Evolutionary conservation across 2,113 vertebrate genomes (phyloP), one percentile per base, ranked within the genome.

Genomic region (Lophochroa leadbeateri): DNA sequence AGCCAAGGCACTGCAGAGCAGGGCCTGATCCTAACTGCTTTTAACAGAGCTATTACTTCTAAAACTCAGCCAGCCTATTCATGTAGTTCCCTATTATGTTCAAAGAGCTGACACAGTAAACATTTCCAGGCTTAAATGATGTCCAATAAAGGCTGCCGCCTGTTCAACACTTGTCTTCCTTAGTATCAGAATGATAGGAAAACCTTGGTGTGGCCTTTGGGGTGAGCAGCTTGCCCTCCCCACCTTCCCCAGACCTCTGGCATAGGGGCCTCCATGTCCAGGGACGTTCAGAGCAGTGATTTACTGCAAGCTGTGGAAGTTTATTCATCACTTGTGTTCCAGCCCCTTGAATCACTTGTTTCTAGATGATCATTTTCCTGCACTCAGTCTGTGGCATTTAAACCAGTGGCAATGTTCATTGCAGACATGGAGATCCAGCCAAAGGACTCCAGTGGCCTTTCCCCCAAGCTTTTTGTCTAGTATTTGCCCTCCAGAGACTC

Each of bases 21-120:
- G 49, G 3, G 2, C n/a, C 60, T 94, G 88, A 94, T 94, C 79
- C 69, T 96, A 96, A 96, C 46, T 70, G 82, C 53, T 92, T 95
- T 37, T 52, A 96, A 85, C 91, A 97, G 70, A 76, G 92, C 86
- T 49, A 84, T 94, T 96, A 80, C 84, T 71, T 95, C 71, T 70
- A 82, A 86, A 91, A 84, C 68, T 57, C 85, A 52, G 53, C 27
- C 77, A 94, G 77, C 52, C 69, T 87, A 91, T 92, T 91, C 57
- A 81, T 84, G 92, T 84, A 92, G 77, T 90, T 84, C 87, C 47
- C 67, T 60, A 85, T 96, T 94, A 90, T 41, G 82, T 28, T 93
- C 92, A 80, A 55, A 83, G 58, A 60, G 10, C 35, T 93, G 92
- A 91, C 85, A 49, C 61, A 15, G 29, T 67, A 86, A 95, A 92